These are phyloP conservation scores for Microctonus aethiopoides DNA, from an alignment of 2,888 invertebrate genomes.

Conservation along the genomic window DNA sequence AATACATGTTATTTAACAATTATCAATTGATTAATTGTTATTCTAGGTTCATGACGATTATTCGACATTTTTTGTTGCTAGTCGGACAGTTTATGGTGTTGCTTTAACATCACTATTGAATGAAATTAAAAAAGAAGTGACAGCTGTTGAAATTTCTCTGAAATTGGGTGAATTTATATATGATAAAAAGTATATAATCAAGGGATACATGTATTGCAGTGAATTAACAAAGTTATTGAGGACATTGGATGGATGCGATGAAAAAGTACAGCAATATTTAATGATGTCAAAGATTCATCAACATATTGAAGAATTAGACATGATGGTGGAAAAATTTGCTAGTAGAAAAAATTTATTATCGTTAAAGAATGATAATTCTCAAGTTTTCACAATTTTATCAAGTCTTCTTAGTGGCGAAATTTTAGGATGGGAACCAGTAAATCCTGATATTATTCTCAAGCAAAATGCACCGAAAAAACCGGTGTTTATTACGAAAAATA, in stretches of 20 bases:
- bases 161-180: slow-evolving; percentile 45
- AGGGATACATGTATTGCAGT: slow-evolving; percentile 46
- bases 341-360: slow-evolving; percentile 44
- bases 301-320: slow-evolving; percentile 48
- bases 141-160: slow-evolving; percentile 47
- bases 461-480: slow-evolving; percentile 52
- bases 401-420: slow-evolving; percentile 57
- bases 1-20: background rate
- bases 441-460: slow-evolving; percentile 46
- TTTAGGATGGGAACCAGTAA: slow-evolving; percentile 45
- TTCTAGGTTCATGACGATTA: slow-evolving; percentile 43
- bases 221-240: slow-evolving; percentile 48
- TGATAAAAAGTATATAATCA: slow-evolving; percentile 43
- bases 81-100: slow-evolving; percentile 48
- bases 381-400: slow-evolving; percentile 45
- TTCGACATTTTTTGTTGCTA: slow-evolving; percentile 51
- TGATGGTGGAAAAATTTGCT: slow-evolving; percentile 48
- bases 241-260: slow-evolving; percentile 50
- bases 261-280: slow-evolving; percentile 56
- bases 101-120: slow-evolving; percentile 49
- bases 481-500: slow-evolving; percentile 54
- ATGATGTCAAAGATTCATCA: slow-evolving; percentile 50
- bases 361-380: slow-evolving; percentile 30
- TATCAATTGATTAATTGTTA: background rate
- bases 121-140: slow-evolving; percentile 50